Evolutionary conservation across 92 coral and sea anemone species (phyloP), one percentile per base, ranked within the genome.

Genomic region (Epizoanthus rinbou): DNA sequence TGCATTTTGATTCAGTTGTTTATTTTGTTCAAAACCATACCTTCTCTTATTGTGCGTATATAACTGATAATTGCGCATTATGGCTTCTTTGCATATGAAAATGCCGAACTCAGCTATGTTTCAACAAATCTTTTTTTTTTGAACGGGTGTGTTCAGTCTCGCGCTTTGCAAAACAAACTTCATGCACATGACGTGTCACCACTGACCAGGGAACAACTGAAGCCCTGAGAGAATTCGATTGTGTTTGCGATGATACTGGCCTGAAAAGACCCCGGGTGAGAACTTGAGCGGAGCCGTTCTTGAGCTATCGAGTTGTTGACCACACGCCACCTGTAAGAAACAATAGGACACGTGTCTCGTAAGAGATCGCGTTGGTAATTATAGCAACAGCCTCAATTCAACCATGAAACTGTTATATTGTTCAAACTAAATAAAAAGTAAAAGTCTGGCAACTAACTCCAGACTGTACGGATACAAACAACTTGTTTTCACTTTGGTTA

Each of bases 331-430:
- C 70, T 78, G 82, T 22, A 33, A 6, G 5, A 57, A 78, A 78
- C 71, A 78, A 78, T 35, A 39, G 9, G 41, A 60, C 82, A 78
- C 82, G 82, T 78, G 82, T 63, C 53, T 13, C 7, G 57, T 62
- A 41, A 78, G 71, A 47, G 71, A 78, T 78, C 57, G 59, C 57
- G 54, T 37, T 78, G 59, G 68, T 78, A 62, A 62, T 78, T 35
- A 47, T 9, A 33, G 58, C 50, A 62, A n/a, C 24, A 63, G 39
- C 71, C 63, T 47, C 25, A 62, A 78, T 17, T 14, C 41, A 43
- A 78, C 82, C 82, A 78, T 71, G 60, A 67, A 78, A 76, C 16
- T 17, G 58, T 71, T 71, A 41, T 19, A 71, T 71, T 71, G 76
- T 71, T 71, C 35, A 23, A 69, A 33, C 10, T 35, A 14, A n/a